Evolutionary conservation across 2,888 invertebrate species (phyloP), one percentile per base, ranked within the genome.

Genomic region (Agelastica alni): DNA sequence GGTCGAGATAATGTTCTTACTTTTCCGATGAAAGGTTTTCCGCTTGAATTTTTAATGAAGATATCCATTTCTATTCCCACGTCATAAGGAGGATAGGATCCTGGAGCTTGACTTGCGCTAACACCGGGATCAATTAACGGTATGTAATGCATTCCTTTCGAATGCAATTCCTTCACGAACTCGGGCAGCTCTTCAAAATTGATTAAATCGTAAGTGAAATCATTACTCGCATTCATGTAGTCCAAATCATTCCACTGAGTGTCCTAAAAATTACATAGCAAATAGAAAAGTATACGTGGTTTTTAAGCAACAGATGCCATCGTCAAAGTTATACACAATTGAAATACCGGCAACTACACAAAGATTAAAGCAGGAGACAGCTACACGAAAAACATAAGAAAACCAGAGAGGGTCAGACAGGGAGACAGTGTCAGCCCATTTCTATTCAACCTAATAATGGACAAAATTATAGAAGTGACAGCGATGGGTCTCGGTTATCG

Each of bases 221-320:
- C 91, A 71, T 91, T 89, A 55, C 82, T 81, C 43, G 84, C 79
- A 16, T 84, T 79, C 92, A 93, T 93, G 70, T 91, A 91, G 75
- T 93, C 92, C 57, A 93, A 81, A 73, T 93, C 93, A 67, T 89
- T 90, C 89, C 91, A 92, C 70, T 91, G 89, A 0, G 86, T 85
- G 65, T 89, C 89, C 88, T 72, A 46, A 3, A 62, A 65, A n/a
- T 22, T 7, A 22, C 42, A 45, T 30, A n/a, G n/a, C n/a, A n/a
- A n/a, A n/a, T n/a, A n/a, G n/a, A n/a, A n/a, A n/a, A n/a, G n/a
- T n/a, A n/a, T n/a, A n/a, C n/a, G n/a, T n/a, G n/a, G n/a, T n/a
- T n/a, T n/a, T n/a, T n/a, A n/a, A n/a, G n/a, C n/a, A n/a, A n/a
- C n/a, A n/a, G n/a, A n/a, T n/a, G n/a, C n/a, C n/a, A n/a, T n/a